Base-by-base conservation (phyloP, 2,888 invertebrate genomes). In the Tiliacea citrago region DNA sequence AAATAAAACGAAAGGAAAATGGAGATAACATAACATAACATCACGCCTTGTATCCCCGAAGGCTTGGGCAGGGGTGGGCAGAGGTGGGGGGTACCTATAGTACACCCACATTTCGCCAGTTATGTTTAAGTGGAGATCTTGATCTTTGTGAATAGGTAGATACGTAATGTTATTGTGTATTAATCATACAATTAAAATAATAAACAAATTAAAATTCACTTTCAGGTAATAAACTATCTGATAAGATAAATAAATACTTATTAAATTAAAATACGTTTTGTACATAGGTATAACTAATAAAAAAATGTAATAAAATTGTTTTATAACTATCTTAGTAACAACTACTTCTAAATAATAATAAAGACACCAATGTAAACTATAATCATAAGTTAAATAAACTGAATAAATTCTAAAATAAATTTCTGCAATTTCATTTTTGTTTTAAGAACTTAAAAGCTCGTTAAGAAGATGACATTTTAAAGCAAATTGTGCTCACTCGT, bases 341-440 rank as follows among this genome's bases (percentile, higher is more conserved):
- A 68, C 13, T 67, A 68, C 13, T 63, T 49, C 16, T 78, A 53
- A 58, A 39, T 53, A 42, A 1, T 77, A 16, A 55, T 60, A 55
- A 60, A n/a, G 24, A 18, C 3, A 67, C 55, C 21, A 42, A 24
- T 66, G 69, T 70, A 29, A 67, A 70, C 18, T 71, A 39, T 60
- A 67, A 60, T 58, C 29, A 4, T 82, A 57, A 72, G 24, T 29
- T 62, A 69, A 79, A 66, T 77, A 58, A 82, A 73, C 18, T 35
- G 18, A 69, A 62, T 68, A 10, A 82, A 65, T 57, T 47, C 35
- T 53, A 24, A 61, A 55, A 45, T 16, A 49, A 58, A 47, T 35
- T 61, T 8, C n/a, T n/a, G 42, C 0, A 13, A 24, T 81, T 75
- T 81, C 10, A 66, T 66, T 77, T 61, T 18, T 51, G 10, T 24